Conservation (phyloP, 2,888 invertebrate species). For the Conus canariensis region DNA sequence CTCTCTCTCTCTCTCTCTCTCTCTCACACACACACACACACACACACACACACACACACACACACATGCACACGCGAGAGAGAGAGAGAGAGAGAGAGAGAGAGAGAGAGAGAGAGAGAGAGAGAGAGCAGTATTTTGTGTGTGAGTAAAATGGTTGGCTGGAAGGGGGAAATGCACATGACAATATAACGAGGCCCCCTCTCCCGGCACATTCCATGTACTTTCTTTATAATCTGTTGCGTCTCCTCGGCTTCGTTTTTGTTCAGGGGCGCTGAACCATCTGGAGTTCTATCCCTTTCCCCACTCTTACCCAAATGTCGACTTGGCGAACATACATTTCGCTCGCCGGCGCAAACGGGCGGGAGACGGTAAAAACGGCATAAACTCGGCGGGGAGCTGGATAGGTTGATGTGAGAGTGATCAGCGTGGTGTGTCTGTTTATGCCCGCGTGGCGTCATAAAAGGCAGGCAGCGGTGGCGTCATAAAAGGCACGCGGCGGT, state of each 20-base stretch:
- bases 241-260: not conserved
- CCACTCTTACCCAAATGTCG: not conserved
- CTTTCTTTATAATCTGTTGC: not conserved
- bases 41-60: no score
- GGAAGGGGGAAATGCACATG: no score
- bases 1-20: constrained; percentile 31
- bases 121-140: no score
- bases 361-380: constrained; percentile 14
- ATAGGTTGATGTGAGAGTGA: constrained; percentile 31
- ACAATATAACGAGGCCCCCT: not conserved
- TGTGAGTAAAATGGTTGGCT: no score
- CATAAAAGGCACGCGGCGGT: not conserved
- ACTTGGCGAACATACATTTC: not conserved
- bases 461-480: not conserved
- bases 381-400: constrained; percentile 15
- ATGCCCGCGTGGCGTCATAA: constrained; percentile 19
- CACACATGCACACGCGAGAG: no score
- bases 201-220: not conserved
- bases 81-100: no score
- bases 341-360: not conserved
- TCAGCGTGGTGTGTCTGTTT: constrained; percentile 14
- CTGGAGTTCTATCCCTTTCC: not conserved
- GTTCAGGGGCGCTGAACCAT: not conserved
- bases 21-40: not conserved
- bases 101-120: no score